A percentile compares a stretch with the other conserved stretches of the same genome.
Evolutionary conservation across 1,140 invertebrate species (phyloP).

Genomic region (Cydia strobilella): DNA sequence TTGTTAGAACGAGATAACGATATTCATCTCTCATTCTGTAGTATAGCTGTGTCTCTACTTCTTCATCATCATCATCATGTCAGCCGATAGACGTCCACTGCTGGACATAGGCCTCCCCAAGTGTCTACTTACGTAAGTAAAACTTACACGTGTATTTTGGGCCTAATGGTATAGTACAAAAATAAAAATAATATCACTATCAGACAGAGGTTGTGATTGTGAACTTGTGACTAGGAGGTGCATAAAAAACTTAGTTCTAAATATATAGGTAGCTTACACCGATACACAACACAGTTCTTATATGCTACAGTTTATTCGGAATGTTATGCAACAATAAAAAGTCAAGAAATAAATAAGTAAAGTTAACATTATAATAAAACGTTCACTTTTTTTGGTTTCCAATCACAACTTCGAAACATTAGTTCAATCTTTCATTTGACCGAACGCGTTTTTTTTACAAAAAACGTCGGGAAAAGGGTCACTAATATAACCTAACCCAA

Average conservation of each 20-base stretch:
- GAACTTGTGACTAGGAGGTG: slow-evolving; percentile 20
- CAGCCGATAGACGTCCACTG: too few relatives aligned
- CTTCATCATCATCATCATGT: too few relatives aligned
- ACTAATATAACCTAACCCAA: too few relatives aligned
- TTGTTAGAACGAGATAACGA: too few relatives aligned
- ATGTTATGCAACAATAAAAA: neutral
- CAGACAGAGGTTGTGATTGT: neutral
- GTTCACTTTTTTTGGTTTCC: neutral
- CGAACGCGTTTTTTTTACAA: too few relatives aligned
- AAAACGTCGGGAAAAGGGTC: too few relatives aligned
- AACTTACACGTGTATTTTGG: too few relatives aligned
- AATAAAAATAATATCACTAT: slow-evolving; percentile 17
- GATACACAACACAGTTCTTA: neutral
- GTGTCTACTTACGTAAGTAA: too few relatives aligned
- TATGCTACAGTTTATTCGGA: neutral
- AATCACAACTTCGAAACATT: neutral
- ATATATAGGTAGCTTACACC: neutral
- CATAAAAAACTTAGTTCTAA: neutral
- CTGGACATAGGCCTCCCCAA: too few relatives aligned
- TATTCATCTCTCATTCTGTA: too few relatives aligned
- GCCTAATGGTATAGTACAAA: neutral
- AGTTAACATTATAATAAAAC: neutral
- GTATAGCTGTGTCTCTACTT: too few relatives aligned
- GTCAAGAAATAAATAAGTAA: slow-evolving; percentile 1
- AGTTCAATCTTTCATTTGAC: too few relatives aligned